Base-by-base conservation (phyloP, 2,797 vertebrate genomes). In the Gadopsis bispinosus region DNA sequence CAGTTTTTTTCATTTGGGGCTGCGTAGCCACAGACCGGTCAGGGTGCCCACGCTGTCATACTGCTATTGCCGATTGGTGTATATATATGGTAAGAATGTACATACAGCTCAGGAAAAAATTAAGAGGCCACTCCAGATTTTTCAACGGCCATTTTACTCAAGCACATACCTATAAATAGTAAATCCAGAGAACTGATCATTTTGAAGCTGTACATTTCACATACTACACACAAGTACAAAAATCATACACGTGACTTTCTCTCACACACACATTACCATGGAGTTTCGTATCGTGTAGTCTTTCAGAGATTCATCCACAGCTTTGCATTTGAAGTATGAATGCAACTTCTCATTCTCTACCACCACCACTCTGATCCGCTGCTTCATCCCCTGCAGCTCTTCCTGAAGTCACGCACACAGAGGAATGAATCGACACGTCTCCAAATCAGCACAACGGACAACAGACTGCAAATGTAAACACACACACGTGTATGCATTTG, bases 311-410 rank as follows among this genome's bases (percentile, higher is more conserved):
- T 93, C 91, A 41, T 96, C 95, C 3, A 69, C 72, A 74, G 91
- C 83, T 88, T 93, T 93, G 70, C 91, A 94, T 92, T 95, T 97
- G 68, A 97, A 79, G 20, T 96, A 92, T 65, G 94, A 86, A 3
- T 95, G 95, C 55, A 99, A 95, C 17, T 95, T 96, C 80, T 97
- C 96, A 68, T 98, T 99, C 92, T 98, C 96, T 86, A 97, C 87
- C 63, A 97, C 93, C 89, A 97, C 94, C 60, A 95, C 94, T 79
- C 92, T 93, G 76, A 98, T 59, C 69, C 77, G 93, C 72, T 95
- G 93, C 89, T 98, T 98, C 93, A 98, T 84, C 51, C 89, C 95
- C 72, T 93, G 91, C 39, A 98, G 88, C 85, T 99, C 97, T 12
- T 98, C 97, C 98, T 99, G 82, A 7, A 73, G 54, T 68, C 13